Base-by-base conservation (phyloP, 2,113 vertebrate species). In the Coryphaenoides rupestris region DNA sequence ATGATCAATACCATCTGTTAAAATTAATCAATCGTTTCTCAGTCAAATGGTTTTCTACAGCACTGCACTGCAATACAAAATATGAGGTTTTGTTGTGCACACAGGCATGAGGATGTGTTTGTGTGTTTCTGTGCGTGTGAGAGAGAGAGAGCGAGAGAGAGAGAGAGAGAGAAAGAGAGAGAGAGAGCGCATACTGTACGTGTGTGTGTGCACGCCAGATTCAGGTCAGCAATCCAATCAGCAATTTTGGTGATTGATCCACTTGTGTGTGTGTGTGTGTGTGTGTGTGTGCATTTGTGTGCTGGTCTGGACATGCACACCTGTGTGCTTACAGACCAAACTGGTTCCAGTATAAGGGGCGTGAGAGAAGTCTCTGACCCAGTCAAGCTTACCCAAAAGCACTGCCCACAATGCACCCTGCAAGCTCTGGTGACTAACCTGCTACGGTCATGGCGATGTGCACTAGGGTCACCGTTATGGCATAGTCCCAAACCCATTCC, bases 401-500 rank as follows among this genome's bases (percentile, higher is more conserved):
- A 10, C n/a, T n/a, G 2, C 21, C 23, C 17, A 58, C n/a, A 58
- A 23, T 62, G 16, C 17, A 22, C 53, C 17, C n/a, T 46, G 26
- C n/a, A n/a, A n/a, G n/a, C 72, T 58, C 69, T 14, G 19, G 16
- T 50, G 45, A 12, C 66, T 70, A 62, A 93, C 92, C 90, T 74
- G 87, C 79, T 0, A 82, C 82, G 5, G 91, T 92, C 65, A 92
- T 75, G 1, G 67, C 87, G 15, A 93, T 19, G 17, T 93, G 92
- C 71, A 92, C 77, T 55, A 93, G 70, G 26, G 91, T 93, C 77
- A 93, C 80, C 21, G 91, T 92, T 69, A 92, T 89, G 73, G 91
- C 91, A 7, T 93, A 93, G 67, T 93, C 92, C 92, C 92, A 93
- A 19, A 93, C 87, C 78, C 91, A 91, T 74, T 93, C 91, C 75